phyloP scores from a whole-genome alignment of 2,113 vertebrate genomes.

The Hippocampus guttulatus region DNA sequence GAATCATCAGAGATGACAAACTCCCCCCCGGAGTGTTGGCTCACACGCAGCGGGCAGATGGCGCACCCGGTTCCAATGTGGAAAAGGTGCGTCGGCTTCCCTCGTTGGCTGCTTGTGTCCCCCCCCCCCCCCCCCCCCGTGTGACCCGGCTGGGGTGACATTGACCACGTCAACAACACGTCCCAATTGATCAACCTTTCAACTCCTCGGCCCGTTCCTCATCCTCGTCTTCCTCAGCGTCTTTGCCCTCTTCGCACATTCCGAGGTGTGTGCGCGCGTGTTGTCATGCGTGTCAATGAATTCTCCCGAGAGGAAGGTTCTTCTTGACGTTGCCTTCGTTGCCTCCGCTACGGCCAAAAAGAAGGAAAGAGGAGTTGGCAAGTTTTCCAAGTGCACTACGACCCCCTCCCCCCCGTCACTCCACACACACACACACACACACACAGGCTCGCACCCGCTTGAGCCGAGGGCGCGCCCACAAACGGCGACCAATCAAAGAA shows the following conservation, averaged over 20 bases:
- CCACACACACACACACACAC: too few species aligned
- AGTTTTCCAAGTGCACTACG: too few species aligned
- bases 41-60: background rate
- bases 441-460: too few species aligned
- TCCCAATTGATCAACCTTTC: background rate
- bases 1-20: background rate
- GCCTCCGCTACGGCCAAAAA: too few species aligned
- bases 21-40: background rate
- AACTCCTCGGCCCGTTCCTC: background rate
- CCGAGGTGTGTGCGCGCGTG: background rate
- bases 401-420: too few species aligned
- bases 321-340: too few species aligned
- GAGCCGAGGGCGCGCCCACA: too few species aligned
- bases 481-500: too few species aligned
- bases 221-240: background rate
- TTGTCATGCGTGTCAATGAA: background rate
- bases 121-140: fast-evolving
- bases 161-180: background rate
- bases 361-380: too few species aligned
- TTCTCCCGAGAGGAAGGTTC: too few species aligned
- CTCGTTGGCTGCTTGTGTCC: background rate
- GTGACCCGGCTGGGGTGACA: background rate
- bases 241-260: background rate
- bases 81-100: background rate
- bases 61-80: background rate